Evolutionary conservation across 2,888 invertebrate genomes (phyloP), one percentile per base, ranked within the genome.

Genomic region (Stegophylla sp.): DNA sequence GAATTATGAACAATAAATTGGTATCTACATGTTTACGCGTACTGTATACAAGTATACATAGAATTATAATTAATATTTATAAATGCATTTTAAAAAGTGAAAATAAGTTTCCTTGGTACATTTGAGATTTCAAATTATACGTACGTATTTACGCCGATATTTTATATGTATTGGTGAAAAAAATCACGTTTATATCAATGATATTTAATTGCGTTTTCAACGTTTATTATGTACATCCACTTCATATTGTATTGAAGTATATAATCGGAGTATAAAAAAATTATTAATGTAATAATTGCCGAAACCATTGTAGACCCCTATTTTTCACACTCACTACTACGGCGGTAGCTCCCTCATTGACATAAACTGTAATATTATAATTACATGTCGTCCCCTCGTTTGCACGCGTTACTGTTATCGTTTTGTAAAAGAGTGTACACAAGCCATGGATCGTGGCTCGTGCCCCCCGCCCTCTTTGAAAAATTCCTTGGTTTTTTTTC

Each of bases 291-390:
- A 72, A 73, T 73, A 59, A 73, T 73, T 61, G 17, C n/a, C 26
- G 23, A 61, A 45, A 73, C 45, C 28, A 43, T 61, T 26, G 45
- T 45, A 41, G 43, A 26, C 56, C 72, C 51, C 43, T 59, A 61
- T 73, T 73, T 73, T 73, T 73, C 53, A 76, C 75, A 76, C 61
- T 74, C 48, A 74, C 63, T 51, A 63, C 13, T 48, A 20, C 20
- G 4, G 48, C 34, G n/a, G n/a, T n/a, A n/a, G n/a, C n/a, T 20
- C 74, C 74, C 74, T 73, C 74, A 48, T 63, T 26, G 26, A 74
- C 51, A 28, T 34, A 63, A 73, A 73, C 59, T 45, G 59, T 26
- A 45, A 51, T 34, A 74, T 61, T 51, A 63, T 48, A 48, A 74
- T 63, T 48, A 74, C 48, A 34, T 17, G 34, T 34, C 51, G 63